phyloP scores from a whole-genome alignment of 2,113 vertebrate species.

The Noturus placidus region DNA sequence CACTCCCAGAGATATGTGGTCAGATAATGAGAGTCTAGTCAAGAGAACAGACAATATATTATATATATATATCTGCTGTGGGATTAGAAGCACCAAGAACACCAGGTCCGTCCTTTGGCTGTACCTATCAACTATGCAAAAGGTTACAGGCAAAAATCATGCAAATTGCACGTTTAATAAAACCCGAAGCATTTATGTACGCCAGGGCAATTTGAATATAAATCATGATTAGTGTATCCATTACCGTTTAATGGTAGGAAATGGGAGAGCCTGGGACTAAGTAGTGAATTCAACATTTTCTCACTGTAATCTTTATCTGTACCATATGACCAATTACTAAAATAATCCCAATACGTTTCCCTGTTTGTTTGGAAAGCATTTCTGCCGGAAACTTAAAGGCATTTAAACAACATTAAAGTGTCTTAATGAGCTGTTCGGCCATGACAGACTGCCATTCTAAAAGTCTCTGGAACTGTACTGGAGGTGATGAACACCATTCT shows the following conservation, averaged over 20 bases:
- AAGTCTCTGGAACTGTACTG: background rate
- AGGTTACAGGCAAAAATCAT: background rate
- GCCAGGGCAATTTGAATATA: background rate
- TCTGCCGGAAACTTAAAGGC: background rate
- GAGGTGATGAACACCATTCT: background rate
- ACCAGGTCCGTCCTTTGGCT: background rate
- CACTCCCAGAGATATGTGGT: constrained; percentile 40
- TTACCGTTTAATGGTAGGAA: background rate
- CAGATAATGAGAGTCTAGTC: constrained; percentile 41
- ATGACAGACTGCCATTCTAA: background rate
- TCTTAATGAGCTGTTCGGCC: background rate
- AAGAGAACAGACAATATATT: background rate
- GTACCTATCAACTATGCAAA: background rate
- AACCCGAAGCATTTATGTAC: background rate
- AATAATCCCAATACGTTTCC: background rate
- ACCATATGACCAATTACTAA: background rate
- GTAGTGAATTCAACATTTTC: background rate
- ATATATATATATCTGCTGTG: background rate
- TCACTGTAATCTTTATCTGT: background rate
- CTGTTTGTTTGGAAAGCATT: background rate
- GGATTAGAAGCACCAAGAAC: background rate
- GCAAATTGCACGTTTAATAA: background rate
- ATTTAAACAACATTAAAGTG: background rate
- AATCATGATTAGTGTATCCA: background rate
- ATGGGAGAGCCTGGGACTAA: background rate